These are phyloP conservation scores for Acrossocheilus fasciatus DNA, from an alignment of 2,797 vertebrate genomes.

Conservation along the genomic window DNA sequence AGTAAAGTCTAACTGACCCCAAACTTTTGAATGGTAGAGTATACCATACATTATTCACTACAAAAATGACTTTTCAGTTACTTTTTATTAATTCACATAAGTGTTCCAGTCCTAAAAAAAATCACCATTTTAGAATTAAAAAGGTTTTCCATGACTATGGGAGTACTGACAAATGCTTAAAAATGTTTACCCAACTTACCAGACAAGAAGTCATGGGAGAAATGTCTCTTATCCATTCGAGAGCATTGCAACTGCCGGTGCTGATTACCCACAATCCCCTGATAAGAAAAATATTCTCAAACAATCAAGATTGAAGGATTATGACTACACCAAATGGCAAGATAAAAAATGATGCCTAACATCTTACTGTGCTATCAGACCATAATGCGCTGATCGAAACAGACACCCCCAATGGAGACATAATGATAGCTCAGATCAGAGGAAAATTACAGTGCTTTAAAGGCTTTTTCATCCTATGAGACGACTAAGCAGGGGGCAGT, in stretches of 20 bases:
- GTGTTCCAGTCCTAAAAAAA: neutral
- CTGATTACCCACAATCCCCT: conserved; percentile 82
- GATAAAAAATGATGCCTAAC: conserved; percentile 7
- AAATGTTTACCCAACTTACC: conserved; percentile 71
- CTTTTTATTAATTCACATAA: neutral
- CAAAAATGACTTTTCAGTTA: neutral
- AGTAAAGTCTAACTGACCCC: neutral
- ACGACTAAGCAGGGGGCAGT: conserved; percentile 12
- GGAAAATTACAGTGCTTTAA: conserved; percentile 24
- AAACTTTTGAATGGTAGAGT: neutral
- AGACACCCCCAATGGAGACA: conserved; percentile 14
- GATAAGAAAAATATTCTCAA: conserved; percentile 39
- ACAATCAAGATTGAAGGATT: neutral
- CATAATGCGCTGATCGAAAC: conserved; percentile 28
- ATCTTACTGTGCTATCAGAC: conserved; percentile 29
- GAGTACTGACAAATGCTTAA: neutral
- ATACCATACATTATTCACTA: neutral
- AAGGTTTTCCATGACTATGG: neutral
- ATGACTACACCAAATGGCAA: conserved; percentile 1
- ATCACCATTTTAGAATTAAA: neutral
- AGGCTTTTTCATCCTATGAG: conserved; percentile 34
- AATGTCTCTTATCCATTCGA: conserved; percentile 78
- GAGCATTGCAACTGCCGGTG: conserved; percentile 81
- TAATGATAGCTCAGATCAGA: conserved; percentile 1
- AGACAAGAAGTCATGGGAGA: conserved; percentile 85